Conservation (phyloP, 2,888 invertebrate species). For the Prosopocoilus inquinatus region DNA sequence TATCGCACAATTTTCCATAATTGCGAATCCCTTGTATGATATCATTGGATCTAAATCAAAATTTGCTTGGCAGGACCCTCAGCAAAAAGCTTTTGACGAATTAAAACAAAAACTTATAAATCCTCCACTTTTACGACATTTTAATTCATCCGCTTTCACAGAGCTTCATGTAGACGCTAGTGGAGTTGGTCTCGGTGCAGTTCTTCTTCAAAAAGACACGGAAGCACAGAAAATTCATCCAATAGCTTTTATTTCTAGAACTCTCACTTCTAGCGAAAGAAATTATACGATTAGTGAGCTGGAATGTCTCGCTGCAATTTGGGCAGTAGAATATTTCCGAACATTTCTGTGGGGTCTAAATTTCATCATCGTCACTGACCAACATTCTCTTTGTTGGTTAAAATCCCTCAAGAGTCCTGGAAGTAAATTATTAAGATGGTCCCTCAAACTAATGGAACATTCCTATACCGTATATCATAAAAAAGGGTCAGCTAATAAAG, state of each 20-base stretch:
- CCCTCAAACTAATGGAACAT: constrained; percentile 22
- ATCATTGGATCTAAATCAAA: constrained; percentile 10
- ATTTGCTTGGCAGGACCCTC: constrained; percentile 12
- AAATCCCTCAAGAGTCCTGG: constrained; percentile 9
- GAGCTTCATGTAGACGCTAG: constrained; percentile 41
- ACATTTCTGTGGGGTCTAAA: constrained; percentile 10
- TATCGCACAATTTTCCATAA: constrained; percentile 20
- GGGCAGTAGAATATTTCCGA: constrained; percentile 20
- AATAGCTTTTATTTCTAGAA: constrained; percentile 13
- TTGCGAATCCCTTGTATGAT: constrained; percentile 15
- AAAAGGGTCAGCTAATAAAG: constrained; percentile 12
- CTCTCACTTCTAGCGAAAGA: constrained; percentile 28
- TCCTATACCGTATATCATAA: constrained; percentile 19
- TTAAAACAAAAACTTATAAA: constrained; percentile 30
- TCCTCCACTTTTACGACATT: constrained; percentile 30
- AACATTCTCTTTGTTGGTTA: constrained; percentile 17
- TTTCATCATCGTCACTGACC: constrained; percentile 12
- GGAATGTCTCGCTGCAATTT: constrained; percentile 40
- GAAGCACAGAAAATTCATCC: background rate
- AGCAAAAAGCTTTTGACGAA: constrained; percentile 17
- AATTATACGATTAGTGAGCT: constrained; percentile 43
- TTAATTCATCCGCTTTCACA: constrained; percentile 26
- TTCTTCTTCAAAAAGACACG: constrained; percentile 31
- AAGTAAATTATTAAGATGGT: constrained; percentile 20
- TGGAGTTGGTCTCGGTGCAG: constrained; percentile 37